These are phyloP conservation scores for Eulemur albifrons DNA, from an alignment of 2,797 vertebrate genomes.

Conservation along the genomic window DNA sequence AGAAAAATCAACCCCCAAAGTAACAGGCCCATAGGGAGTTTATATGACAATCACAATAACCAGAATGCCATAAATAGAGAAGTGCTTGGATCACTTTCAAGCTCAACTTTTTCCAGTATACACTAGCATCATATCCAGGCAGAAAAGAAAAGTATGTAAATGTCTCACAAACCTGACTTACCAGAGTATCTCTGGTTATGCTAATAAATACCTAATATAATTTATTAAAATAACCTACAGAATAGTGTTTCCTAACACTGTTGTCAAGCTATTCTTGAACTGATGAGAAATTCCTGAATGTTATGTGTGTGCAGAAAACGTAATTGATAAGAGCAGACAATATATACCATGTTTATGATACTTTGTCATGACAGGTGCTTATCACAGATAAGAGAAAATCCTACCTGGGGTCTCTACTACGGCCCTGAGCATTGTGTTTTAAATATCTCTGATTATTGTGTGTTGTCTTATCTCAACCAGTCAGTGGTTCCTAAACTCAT, in stretches of 20 bases:
- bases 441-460: not conserved
- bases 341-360: not conserved
- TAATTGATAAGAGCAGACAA: slow-evolving; percentile 21
- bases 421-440: not conserved
- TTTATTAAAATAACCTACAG: not conserved
- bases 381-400: not conserved
- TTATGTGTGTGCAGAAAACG: not conserved
- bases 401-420: not conserved
- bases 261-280: not conserved
- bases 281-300: slow-evolving; percentile 35
- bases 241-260: not conserved
- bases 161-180: not conserved
- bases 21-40: not conserved
- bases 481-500: not conserved
- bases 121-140: not conserved
- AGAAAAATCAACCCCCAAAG: slow-evolving; percentile 50
- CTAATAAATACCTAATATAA: slow-evolving; percentile 3
- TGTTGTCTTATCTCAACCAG: not conserved
- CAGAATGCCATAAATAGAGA: slow-evolving; percentile 5
- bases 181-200: not conserved
- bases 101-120: not conserved
- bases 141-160: not conserved
- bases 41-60: not conserved
- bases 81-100: slow-evolving; percentile 3
- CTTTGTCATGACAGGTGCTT: not conserved